Evolutionary conservation across 2,888 invertebrate species (phyloP).

Genomic region (Arenicola marina): DNA sequence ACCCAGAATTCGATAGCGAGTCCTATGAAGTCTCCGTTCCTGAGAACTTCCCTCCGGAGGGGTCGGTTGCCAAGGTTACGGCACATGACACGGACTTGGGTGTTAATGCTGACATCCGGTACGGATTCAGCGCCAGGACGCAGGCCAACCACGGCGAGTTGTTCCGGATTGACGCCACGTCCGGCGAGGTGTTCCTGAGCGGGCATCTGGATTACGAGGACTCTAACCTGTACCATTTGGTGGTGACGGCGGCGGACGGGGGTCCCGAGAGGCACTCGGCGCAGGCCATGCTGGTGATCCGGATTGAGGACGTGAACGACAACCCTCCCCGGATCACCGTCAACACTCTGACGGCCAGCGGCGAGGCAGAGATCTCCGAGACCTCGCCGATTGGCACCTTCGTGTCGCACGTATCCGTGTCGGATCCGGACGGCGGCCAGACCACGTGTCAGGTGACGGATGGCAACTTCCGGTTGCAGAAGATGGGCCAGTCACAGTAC

Average conservation of each 20-base stretch:
- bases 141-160: constrained; percentile 13
- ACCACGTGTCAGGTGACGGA: constrained; percentile 35
- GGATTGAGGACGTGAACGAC: constrained; percentile 33
- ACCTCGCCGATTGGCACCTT: constrained; percentile 16
- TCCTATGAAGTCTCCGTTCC: constrained; percentile 21
- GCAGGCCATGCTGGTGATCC: constrained; percentile 21
- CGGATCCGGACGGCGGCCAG: constrained; percentile 20
- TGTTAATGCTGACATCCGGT: constrained; percentile 30
- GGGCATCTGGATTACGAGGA: constrained; percentile 28
- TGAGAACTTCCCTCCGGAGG: constrained; percentile 25
- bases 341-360: constrained; percentile 15
- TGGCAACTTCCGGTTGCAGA: constrained; percentile 46
- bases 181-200: constrained; percentile 26
- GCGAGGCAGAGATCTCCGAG: constrained; percentile 23
- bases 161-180: constrained; percentile 26
- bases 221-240: constrained; percentile 23
- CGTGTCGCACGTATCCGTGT: constrained; percentile 26
- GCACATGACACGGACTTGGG: constrained; percentile 34
- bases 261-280: constrained; percentile 23
- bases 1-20: constrained; percentile 21
- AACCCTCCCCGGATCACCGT: constrained; percentile 30
- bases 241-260: constrained; percentile 26
- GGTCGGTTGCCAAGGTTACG: constrained; percentile 21
- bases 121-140: constrained; percentile 23
- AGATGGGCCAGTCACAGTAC: constrained; percentile 12